Evolutionary conservation across 2,113 vertebrate genomes (phyloP), one percentile per base, ranked within the genome.

Genomic region (Cardinalis cardinalis): DNA sequence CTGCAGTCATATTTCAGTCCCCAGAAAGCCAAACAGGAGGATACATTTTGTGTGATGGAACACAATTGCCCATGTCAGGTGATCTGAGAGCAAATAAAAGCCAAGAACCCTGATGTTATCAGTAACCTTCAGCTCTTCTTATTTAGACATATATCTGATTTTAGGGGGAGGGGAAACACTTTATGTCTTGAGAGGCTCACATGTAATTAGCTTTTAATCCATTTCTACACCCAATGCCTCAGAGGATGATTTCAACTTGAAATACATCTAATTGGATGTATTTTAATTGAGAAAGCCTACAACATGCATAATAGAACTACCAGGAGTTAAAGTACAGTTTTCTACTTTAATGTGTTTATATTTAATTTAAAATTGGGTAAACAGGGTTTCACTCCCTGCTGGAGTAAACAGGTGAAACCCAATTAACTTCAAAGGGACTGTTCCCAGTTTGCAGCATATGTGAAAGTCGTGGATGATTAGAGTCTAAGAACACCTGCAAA

Each of bases 181-280:
- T 81, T 78, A 94, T 19, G 69, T 70, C 84, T 68, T 58, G 0
- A 70, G 87, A 88, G 46, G 74, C 41, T 21, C 58, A 51, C 11
- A 78, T 55, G 88, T 93, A 96, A 93, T 84, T 82, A 92, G 43
- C 48, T 94, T 79, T 89, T 87, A 96, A 96, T 91, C 74, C 43
- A 34, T 87, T 93, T 86, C 76, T 87, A 69, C 40, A 91, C 23
- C 20, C 26, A 84, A 4, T 55, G 73, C 63, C 86, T 91, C 40
- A 78, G 88, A 93, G 86, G 41, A n/a, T 70, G 74, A 88, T 82
- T 95, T 90, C 23, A 88, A 84, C 86, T 95, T 93, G 88, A 95
- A 95, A 84, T 84, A 93, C 77, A 79, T 79, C 43, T 91, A 93
- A 94, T 88, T 87, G 71, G 51, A 91, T 79, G 36, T 38, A 51